A percentile compares a stretch with the other conserved stretches of the same genome.
Evolutionary conservation across 2,888 invertebrate genomes (phyloP).

Genomic region (Caenorhabditis sp.): DNA sequence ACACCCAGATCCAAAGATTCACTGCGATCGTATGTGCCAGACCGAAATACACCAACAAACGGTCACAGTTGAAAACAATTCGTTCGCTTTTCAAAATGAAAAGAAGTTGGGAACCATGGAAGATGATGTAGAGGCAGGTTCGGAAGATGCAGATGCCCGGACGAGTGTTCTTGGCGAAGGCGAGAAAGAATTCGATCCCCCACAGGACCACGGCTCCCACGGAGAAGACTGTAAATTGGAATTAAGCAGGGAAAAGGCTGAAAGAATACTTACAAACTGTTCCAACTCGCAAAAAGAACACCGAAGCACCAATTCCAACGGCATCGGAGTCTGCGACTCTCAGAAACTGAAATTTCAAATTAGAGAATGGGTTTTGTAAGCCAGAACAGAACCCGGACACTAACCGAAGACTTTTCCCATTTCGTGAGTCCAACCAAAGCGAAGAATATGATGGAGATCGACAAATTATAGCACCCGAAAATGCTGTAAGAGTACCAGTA

Average conservation of each 20-base stretch:
- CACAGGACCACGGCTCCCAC: constrained; percentile 31
- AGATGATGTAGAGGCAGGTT: constrained; percentile 46
- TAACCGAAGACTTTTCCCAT: not conserved
- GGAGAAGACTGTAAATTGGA: constrained; percentile 23
- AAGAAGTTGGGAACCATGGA: constrained; percentile 9
- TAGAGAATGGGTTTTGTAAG: not conserved
- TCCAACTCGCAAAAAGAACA: constrained; percentile 36
- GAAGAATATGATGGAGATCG: constrained; percentile 24
- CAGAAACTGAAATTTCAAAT: not conserved
- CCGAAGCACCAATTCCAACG: constrained; percentile 22
- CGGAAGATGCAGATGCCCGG: constrained; percentile 39
- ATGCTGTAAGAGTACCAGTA: constrained; percentile 40
- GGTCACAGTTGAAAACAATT: constrained; percentile 17
- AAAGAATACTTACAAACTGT: constrained; percentile 8
- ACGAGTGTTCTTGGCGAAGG: constrained; percentile 26
- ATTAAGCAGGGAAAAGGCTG: not conserved
- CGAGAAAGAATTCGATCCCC: constrained; percentile 38
- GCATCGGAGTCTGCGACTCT: not conserved
- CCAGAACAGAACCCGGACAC: not conserved
- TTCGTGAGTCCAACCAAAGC: constrained; percentile 11
- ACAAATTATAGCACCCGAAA: constrained; percentile 32
- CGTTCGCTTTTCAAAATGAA: constrained; percentile 18
- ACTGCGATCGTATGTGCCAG: constrained; percentile 23
- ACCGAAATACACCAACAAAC: constrained; percentile 27
- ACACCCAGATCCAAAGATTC: constrained; percentile 41